Percentiles rank a stretch among this genome's conserved stretches.
phyloP scores from a whole-genome alignment of 2,888 invertebrate genomes.

The Aphelenchoides bicaudatus region DNA sequence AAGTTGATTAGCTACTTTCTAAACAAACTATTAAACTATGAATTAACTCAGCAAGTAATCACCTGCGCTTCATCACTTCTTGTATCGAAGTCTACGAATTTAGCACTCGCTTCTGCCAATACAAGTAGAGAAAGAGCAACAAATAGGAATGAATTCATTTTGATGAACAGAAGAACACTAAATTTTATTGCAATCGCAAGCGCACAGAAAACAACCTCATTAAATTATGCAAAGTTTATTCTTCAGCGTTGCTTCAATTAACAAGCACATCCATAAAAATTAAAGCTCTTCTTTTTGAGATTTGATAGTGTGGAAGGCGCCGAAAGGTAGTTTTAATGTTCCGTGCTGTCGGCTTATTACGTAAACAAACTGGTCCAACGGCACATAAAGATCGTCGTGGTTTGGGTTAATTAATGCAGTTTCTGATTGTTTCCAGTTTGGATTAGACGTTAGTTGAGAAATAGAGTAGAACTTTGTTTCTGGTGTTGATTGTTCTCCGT shows the following conservation, averaged over 20 bases:
- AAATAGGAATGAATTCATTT: no score
- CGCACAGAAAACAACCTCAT: no score
- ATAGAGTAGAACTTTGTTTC: neutral
- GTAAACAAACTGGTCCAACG: neutral
- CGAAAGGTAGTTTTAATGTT: neutral
- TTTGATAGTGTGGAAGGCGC: neutral
- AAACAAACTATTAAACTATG: neutral
- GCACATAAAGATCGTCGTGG: conserved; percentile 8
- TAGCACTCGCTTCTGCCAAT: no score
- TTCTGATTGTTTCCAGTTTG: conserved; percentile 3
- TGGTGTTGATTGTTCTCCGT: neutral
- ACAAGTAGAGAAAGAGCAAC: no score
- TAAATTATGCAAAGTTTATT: no score
- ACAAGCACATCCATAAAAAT: no score
- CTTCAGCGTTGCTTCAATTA: no score
- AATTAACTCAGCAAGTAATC: neutral
- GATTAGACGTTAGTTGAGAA: neutral
- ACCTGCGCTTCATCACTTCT: neutral
- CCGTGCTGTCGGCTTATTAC: conserved; percentile 8
- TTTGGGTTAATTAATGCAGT: neutral
- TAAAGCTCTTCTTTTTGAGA: neutral
- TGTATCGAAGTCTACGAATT: neutral
- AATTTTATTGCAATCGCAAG: no score
- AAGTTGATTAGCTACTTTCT: no score
- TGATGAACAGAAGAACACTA: no score